Base-by-base conservation (phyloP, 2,888 invertebrate genomes). In the Cantharis nigra region DNA sequence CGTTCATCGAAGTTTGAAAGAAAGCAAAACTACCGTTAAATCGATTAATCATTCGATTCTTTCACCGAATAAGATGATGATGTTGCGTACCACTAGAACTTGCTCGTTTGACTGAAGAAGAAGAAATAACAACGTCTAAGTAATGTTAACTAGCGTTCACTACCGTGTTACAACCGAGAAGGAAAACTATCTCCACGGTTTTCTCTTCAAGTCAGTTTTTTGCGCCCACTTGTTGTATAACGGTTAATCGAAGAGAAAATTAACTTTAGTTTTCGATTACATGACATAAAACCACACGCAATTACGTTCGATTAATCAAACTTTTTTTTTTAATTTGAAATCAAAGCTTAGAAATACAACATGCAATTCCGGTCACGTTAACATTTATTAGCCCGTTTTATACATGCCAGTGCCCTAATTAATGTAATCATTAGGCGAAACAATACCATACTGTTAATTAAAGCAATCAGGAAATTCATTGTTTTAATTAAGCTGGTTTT, bases 131-230 rank as follows among this genome's bases (percentile, higher is more conserved):
- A 74, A 71, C 75, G 72, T 11, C 49, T 74, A 78, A 76, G 80
- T 81, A 83, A 79, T 82, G 79, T 80, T 81, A 81, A 81, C 80
- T 81, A 82, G 80, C 83, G 83, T 83, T 83, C 83, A 83, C 83
- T 83, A 80, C 77, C 75, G 76, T 71, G 62, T 76, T 70, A 63
- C 67, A 72, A 69, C 62, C 72, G 78, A 82, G 81, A 82, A 79
- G 79, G 81, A 81, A 82, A 82, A 81, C 80, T 79, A 80, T 80
- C 79, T 70, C 76, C 77, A 79, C 80, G 78, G 70, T 78, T 70
- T 77, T 76, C 78, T 80, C 80, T 81, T 81, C 71, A 67, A 23
- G 65, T 67, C 10, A 20, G 18, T 67, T 67, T 67, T 67, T 67
- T 26, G 65, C 20, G n/a, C 18, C 20, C 65, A 67, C 20, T 67